These are phyloP conservation scores for Caenorhabditis becei DNA, from an alignment of 2,888 invertebrate species.

Conservation along the genomic window DNA sequence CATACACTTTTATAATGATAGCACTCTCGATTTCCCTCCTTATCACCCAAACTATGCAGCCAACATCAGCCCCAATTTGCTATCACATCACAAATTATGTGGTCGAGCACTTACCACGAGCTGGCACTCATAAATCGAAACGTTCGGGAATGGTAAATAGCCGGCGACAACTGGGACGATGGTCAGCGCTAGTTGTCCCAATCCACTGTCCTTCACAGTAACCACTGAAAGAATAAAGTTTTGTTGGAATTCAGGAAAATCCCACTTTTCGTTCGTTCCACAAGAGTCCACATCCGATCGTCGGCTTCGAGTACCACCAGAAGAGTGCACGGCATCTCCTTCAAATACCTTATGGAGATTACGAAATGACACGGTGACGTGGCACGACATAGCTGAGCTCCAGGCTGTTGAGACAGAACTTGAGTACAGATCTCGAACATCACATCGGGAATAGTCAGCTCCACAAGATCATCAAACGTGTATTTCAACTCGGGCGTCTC, in stretches of 20 bases:
- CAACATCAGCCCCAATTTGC: constrained; percentile 20
- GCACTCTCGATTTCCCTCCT: not conserved
- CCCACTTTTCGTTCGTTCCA: constrained; percentile 59
- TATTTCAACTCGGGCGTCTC: constrained; percentile 50
- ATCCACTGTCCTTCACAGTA: constrained; percentile 78
- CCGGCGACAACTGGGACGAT: constrained; percentile 78
- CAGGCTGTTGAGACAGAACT: constrained; percentile 79
- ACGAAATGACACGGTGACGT: constrained; percentile 77
- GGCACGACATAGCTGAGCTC: constrained; percentile 78
- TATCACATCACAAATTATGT: constrained; percentile 11
- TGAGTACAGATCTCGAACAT: constrained; percentile 80
- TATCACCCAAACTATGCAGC: constrained; percentile 52
- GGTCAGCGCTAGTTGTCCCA: constrained; percentile 77
- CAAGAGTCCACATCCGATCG: constrained; percentile 71
- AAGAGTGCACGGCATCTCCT: constrained; percentile 53
- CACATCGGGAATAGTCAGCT: constrained; percentile 66
- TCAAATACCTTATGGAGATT: constrained; percentile 73
- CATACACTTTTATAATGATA: not conserved
- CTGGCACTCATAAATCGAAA: constrained; percentile 75
- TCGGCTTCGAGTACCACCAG: constrained; percentile 75
- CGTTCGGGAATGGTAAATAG: constrained; percentile 78
- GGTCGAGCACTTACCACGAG: constrained; percentile 44
- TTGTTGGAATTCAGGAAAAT: not conserved
- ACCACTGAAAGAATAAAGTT: constrained; percentile 70
- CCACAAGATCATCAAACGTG: constrained; percentile 68